phyloP scores from a whole-genome alignment of 2,797 vertebrate species.

The Sylvia borin region DNA sequence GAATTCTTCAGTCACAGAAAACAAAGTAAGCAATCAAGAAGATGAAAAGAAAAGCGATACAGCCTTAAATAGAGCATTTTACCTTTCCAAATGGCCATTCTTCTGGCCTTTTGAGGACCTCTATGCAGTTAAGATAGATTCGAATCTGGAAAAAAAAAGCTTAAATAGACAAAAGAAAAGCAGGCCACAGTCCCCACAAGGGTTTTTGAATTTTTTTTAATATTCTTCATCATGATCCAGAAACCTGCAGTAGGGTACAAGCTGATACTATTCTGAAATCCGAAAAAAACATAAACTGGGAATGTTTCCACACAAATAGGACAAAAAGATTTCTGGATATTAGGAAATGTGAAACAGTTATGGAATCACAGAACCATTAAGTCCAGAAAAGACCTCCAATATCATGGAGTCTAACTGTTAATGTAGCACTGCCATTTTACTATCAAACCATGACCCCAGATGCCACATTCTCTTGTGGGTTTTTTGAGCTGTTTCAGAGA shows the following conservation, averaged over 20 bases:
- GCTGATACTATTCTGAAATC: neutral
- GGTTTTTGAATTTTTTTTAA: neutral
- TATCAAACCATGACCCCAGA: neutral
- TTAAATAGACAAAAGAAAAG: neutral
- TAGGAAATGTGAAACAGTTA: neutral
- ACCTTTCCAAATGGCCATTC: neutral
- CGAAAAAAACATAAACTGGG: neutral
- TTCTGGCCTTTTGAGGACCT: neutral
- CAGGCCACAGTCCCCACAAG: neutral
- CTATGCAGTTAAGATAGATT: neutral
- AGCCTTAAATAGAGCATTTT: neutral
- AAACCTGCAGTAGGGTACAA: neutral
- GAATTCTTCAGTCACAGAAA: neutral
- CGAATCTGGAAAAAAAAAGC: neutral
- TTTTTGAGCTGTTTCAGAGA: neutral
- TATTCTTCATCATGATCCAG: neutral
- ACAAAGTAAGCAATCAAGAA: neutral
- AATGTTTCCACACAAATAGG: neutral
- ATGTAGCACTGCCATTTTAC: neutral
- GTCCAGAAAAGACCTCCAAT: neutral
- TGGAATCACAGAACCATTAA: accelerated
- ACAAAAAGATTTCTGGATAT: constrained; percentile 4
- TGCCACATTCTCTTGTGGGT: accelerated
- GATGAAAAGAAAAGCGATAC: neutral
- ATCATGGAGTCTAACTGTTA: neutral